Conservation (phyloP, 35 echinoderm and acorn worm genomes). For the Anneissia japonica region DNA sequence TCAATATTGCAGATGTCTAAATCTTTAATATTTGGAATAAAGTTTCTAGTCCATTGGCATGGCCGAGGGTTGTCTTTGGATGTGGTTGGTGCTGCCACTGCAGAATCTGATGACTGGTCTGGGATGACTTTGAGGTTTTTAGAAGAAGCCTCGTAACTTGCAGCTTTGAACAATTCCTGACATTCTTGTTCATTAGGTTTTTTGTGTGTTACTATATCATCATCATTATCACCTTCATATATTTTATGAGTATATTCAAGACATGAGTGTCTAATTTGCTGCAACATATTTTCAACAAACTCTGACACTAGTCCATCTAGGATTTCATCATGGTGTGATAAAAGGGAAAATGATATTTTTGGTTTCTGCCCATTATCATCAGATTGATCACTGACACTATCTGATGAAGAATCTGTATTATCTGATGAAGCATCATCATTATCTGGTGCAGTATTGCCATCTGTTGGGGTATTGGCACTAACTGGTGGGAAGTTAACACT, state of each 20-base stretch:
- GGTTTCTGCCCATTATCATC: not conserved
- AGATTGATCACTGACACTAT: not conserved
- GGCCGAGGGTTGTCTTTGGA: not conserved
- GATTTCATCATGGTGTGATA: not conserved
- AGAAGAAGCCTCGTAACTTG: not conserved
- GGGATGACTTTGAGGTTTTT: not conserved
- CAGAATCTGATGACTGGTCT: not conserved
- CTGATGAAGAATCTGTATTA: no score
- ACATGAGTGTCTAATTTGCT: not conserved
- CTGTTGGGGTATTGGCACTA: not conserved
- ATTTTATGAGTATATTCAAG: no score
- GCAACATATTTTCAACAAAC: not conserved
- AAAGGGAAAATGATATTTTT: not conserved
- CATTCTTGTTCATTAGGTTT: no score
- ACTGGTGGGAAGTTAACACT: no score
- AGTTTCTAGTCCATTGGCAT: not conserved
- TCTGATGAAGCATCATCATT: not conserved
- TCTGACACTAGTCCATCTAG: not conserved
- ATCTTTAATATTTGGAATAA: not conserved
- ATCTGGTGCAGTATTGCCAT: not conserved
- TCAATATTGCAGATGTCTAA: conserved; percentile 16
- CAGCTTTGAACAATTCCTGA: not conserved
- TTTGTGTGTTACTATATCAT: no score
- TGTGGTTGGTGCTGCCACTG: not conserved
- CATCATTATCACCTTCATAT: not conserved